Evolutionary conservation across 2,888 invertebrate genomes (phyloP).

Genomic region (Lithophane socia): DNA sequence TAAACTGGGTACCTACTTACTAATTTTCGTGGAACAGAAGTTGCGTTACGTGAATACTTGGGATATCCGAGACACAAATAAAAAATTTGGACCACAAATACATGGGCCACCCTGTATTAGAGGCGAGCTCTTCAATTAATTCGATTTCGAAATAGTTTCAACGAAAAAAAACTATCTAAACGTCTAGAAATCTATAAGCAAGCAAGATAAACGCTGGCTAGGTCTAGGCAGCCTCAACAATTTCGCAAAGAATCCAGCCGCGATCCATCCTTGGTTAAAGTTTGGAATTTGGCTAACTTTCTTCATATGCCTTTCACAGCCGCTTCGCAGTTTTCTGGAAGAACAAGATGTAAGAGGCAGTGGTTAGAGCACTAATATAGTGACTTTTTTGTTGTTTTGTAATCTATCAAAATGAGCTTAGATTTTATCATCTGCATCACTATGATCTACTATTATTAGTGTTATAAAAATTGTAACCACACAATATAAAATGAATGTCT

Average conservation of each 20-base stretch:
- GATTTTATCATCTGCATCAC: neutral
- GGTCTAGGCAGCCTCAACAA: slow-evolving; percentile 46
- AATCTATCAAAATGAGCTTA: neutral
- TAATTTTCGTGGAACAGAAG: too few species aligned
- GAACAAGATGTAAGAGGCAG: neutral
- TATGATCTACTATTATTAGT: neutral
- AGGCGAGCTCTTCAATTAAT: neutral
- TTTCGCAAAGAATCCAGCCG: slow-evolving; percentile 71
- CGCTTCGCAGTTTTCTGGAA: slow-evolving; percentile 58
- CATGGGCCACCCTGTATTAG: too few species aligned
- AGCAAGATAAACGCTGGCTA: neutral
- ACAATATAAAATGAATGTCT: too few species aligned
- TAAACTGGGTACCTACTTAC: too few species aligned
- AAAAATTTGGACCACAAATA: too few species aligned
- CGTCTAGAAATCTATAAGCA: neutral
- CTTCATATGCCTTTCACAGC: slow-evolving; percentile 80
- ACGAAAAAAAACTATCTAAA: neutral
- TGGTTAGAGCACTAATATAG: neutral
- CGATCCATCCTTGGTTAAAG: slow-evolving; percentile 68
- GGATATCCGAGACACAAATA: too few species aligned
- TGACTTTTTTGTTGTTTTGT: neutral
- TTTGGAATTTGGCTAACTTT: slow-evolving; percentile 76
- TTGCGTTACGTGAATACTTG: too few species aligned
- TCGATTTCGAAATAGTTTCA: neutral
- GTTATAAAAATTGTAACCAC: neutral